Percentiles rank a stretch among this genome's conserved stretches.
Evolutionary conservation across 2,888 invertebrate species (phyloP).

Genomic region (Epirrita christyi): DNA sequence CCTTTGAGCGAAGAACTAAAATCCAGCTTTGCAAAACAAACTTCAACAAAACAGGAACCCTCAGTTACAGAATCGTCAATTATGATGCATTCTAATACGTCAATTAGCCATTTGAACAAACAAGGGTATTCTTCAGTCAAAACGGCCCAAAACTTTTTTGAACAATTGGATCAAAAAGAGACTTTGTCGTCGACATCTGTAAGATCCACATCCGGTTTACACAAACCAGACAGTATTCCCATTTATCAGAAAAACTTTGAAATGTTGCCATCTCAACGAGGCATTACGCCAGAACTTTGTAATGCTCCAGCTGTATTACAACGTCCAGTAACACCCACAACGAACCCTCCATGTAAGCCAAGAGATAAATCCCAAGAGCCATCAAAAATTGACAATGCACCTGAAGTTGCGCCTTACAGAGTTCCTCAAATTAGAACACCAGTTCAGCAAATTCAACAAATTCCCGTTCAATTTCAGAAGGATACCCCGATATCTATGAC

Average conservation of each 20-base stretch:
- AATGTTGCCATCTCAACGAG: constrained; percentile 83
- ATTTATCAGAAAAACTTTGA: constrained; percentile 87
- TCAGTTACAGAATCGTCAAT: constrained; percentile 59
- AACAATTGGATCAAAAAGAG: constrained; percentile 73
- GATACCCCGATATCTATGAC: constrained; percentile 84
- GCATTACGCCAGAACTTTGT: constrained; percentile 83
- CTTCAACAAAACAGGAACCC: constrained; percentile 57
- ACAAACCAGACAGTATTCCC: constrained; percentile 86
- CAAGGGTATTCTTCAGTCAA: constrained; percentile 70
- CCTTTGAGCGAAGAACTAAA: constrained; percentile 70
- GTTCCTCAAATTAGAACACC: constrained; percentile 50
- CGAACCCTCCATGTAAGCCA: constrained; percentile 68
- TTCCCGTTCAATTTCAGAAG: constrained; percentile 73
- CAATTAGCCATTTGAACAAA: constrained; percentile 51
- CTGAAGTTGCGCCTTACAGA: constrained; percentile 43
- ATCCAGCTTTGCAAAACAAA: constrained; percentile 61
- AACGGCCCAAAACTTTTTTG: constrained; percentile 71
- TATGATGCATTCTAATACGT: constrained; percentile 55
- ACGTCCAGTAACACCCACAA: constrained; percentile 69
- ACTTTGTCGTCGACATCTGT: constrained; percentile 61
- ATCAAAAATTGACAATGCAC: constrained; percentile 45
- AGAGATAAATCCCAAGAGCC: constrained; percentile 66
- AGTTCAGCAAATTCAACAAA: constrained; percentile 43
- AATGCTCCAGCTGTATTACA: constrained; percentile 72
- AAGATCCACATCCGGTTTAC: constrained; percentile 81